These are phyloP conservation scores for Linnaemya vulpina DNA, from an alignment of 2,888 invertebrate species.

Conservation along the genomic window DNA sequence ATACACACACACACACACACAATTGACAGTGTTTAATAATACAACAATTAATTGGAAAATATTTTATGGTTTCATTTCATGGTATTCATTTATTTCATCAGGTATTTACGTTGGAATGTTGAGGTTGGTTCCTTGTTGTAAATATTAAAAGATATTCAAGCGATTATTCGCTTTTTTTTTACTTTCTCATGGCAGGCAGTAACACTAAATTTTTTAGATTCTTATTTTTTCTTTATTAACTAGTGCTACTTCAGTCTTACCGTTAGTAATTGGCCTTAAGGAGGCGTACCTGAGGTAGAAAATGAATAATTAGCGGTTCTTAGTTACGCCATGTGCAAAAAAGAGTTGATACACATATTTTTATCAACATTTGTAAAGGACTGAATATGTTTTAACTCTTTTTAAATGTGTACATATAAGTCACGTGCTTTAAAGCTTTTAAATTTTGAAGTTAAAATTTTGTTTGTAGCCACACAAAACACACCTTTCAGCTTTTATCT, in stretches of 20 bases:
- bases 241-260: background rate
- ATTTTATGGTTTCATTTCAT: conserved; percentile 55
- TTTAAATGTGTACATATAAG: no score
- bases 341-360: no score
- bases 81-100: conserved; percentile 43
- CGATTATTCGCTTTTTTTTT: background rate
- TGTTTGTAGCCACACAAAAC: background rate
- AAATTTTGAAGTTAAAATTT: background rate
- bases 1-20: background rate
- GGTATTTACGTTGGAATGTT: conserved; percentile 28
- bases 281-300: background rate
- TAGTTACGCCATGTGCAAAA: background rate
- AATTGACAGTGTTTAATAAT: conserved; percentile 36
- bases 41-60: conserved; percentile 64
- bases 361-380: no score
- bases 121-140: conserved; percentile 4
- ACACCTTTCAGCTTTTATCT: conserved; percentile 9
- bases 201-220: background rate
- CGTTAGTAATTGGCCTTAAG: conserved; percentile 27
- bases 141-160: conserved; percentile 10
- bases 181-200: background rate
- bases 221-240: background rate
- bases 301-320: background rate
- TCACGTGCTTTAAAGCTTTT: background rate
- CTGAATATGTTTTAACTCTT: no score